Conservation (phyloP, 2,888 invertebrate species). For the Parnassius mnemosyne region DNA sequence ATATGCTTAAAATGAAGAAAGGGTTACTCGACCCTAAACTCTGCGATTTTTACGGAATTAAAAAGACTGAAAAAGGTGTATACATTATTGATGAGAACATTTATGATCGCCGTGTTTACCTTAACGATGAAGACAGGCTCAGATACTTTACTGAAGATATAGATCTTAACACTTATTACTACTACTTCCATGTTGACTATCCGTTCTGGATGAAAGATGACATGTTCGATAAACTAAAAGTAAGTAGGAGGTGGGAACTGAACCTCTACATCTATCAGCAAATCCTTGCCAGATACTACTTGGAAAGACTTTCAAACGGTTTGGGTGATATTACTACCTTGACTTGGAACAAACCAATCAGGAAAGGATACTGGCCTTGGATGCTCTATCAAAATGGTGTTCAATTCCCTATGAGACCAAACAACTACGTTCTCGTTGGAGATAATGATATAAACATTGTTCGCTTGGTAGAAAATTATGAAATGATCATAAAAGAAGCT, state of each 20-base stretch:
- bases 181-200: conserved; percentile 80
- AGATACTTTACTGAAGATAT: conserved; percentile 85
- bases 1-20: conserved; percentile 74
- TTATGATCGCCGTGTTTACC: conserved; percentile 76
- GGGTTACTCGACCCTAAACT: conserved; percentile 71
- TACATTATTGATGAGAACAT: conserved; percentile 85
- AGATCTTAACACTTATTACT: conserved; percentile 82
- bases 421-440: conserved; percentile 58
- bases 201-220: conserved; percentile 83
- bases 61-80: conserved; percentile 70
- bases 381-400: conserved; percentile 78
- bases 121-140: conserved; percentile 78
- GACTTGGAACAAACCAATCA: conserved; percentile 66
- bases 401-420: conserved; percentile 73
- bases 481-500: conserved; percentile 79
- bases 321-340: conserved; percentile 69
- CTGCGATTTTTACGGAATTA: conserved; percentile 75
- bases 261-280: conserved; percentile 83
- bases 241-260: conserved; percentile 75
- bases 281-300: conserved; percentile 81
- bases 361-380: conserved; percentile 80
- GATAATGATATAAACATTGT: conserved; percentile 54
- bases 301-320: conserved; percentile 77
- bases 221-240: conserved; percentile 56
- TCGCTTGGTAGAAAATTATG: conserved; percentile 64